These are phyloP conservation scores for Ridgeia piscesae DNA, from an alignment of 1,140 invertebrate genomes.

Conservation along the genomic window DNA sequence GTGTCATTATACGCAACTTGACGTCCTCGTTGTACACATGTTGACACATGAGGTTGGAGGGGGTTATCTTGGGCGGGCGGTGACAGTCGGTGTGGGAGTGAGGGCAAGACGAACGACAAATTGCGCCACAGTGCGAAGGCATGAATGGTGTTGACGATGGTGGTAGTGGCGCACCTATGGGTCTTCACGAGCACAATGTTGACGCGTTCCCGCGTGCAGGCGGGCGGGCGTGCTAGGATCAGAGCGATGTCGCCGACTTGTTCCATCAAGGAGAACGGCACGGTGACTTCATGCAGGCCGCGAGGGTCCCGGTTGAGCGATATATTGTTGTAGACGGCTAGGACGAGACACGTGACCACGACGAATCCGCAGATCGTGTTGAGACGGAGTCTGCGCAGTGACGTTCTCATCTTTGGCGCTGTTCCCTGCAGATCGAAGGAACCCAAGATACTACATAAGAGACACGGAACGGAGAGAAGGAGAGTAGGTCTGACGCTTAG, in stretches of 20 bases:
- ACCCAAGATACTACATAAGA: too few species aligned
- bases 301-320: not conserved
- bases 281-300: not conserved
- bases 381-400: too few species aligned
- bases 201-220: not conserved
- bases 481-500: too few species aligned
- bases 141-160: conserved; percentile 7
- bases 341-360: too few species aligned
- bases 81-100: conserved; percentile 32
- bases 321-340: too few species aligned
- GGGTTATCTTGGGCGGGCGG: not conserved
- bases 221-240: not conserved
- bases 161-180: conserved; percentile 26
- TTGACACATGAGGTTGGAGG: conserved; percentile 27
- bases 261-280: not conserved
- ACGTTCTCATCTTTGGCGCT: too few species aligned
- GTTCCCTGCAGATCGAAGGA: too few species aligned
- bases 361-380: too few species aligned
- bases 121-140: conserved; percentile 18
- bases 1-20: conserved; percentile 28
- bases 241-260: not conserved
- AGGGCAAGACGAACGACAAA: conserved; percentile 37
- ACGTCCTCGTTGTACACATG: conserved; percentile 25
- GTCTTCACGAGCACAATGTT: conserved; percentile 26
- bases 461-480: too few species aligned